Conservation (phyloP, 2,888 invertebrate species). For the Neoascia interrupta region DNA sequence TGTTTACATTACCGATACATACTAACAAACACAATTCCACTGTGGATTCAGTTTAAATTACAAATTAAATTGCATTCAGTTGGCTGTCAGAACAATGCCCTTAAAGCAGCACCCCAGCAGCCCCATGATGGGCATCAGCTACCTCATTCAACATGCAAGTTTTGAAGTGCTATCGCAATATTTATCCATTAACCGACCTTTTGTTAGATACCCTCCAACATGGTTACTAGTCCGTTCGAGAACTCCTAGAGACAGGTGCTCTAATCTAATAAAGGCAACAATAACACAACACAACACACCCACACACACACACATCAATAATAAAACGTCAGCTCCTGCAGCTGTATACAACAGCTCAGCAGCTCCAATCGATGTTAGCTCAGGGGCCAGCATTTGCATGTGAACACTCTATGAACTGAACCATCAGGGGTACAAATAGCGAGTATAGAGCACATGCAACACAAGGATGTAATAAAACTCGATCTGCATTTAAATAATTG, state of each 20-base stretch:
- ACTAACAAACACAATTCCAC: conserved; percentile 30
- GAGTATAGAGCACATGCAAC: not conserved
- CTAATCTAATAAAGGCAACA: conserved; percentile 68
- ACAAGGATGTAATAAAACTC: conserved; percentile 68
- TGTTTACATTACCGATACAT: conserved; percentile 39
- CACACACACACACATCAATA: conserved; percentile 59
- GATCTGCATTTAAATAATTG: conserved; percentile 70
- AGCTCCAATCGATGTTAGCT: conserved; percentile 22
- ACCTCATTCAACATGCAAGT: conserved; percentile 39
- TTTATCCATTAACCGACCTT: conserved; percentile 69
- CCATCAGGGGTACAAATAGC: too few relatives aligned
- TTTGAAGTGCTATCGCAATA: conserved; percentile 69
- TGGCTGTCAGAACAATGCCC: conserved; percentile 16
- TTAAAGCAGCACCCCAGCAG: conserved; percentile 18
- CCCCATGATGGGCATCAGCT: not conserved
- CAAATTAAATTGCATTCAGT: conserved; percentile 65
- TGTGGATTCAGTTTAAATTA: conserved; percentile 56
- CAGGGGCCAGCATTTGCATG: conserved; percentile 30
- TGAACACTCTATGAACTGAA: too few relatives aligned
- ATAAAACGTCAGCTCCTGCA: conserved; percentile 59
- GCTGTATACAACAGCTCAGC: conserved; percentile 2
- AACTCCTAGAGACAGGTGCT: conserved; percentile 58
- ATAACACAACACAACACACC: conserved; percentile 41
- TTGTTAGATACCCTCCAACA: conserved; percentile 51
- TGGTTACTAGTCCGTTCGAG: conserved; percentile 24